These are phyloP conservation scores for Tipula helvola DNA, from an alignment of 2,888 invertebrate genomes.

Conservation along the genomic window DNA sequence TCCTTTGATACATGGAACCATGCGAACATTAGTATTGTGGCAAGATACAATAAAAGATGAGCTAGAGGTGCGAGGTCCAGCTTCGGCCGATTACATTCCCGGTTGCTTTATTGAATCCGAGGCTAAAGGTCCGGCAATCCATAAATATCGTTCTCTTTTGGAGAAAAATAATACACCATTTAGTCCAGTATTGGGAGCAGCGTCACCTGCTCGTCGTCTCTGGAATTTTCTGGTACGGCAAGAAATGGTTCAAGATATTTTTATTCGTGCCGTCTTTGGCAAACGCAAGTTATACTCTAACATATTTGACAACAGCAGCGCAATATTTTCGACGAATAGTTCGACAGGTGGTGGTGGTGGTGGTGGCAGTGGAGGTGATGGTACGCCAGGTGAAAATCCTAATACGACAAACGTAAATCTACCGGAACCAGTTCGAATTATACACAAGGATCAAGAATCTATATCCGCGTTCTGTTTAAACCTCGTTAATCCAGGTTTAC, in stretches of 20 bases:
- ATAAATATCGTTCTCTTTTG: slow-evolving; percentile 83
- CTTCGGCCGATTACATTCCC: slow-evolving; percentile 77
- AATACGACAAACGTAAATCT: slow-evolving; percentile 21
- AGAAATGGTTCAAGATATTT: slow-evolving; percentile 85
- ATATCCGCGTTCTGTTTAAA: slow-evolving; percentile 96
- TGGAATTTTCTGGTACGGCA: slow-evolving; percentile 92
- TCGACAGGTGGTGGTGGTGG: slow-evolving; percentile 20
- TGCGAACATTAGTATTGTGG: slow-evolving; percentile 83
- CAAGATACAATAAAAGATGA: slow-evolving; percentile 67
- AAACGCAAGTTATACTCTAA: slow-evolving; percentile 42
- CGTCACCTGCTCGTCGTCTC: slow-evolving; percentile 65
- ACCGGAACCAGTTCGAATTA: slow-evolving; percentile 81
- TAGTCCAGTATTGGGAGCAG: slow-evolving; percentile 52
- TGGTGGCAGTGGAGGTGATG: slow-evolving; percentile 26
- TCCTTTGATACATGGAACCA: slow-evolving; percentile 80
- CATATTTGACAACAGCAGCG: not conserved
- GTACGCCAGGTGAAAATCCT: slow-evolving; percentile 24
- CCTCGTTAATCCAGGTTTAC: slow-evolving; percentile 69
- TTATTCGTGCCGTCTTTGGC: slow-evolving; percentile 90
- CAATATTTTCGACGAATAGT: not conserved
- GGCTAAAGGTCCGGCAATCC: slow-evolving; percentile 67
- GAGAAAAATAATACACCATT: slow-evolving; percentile 95
- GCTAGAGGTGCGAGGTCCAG: slow-evolving; percentile 61
- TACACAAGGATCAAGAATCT: slow-evolving; percentile 98
- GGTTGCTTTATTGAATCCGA: slow-evolving; percentile 67